Conservation (phyloP, 2,888 invertebrate genomes). For the Macrosiphum euphorbiae region DNA sequence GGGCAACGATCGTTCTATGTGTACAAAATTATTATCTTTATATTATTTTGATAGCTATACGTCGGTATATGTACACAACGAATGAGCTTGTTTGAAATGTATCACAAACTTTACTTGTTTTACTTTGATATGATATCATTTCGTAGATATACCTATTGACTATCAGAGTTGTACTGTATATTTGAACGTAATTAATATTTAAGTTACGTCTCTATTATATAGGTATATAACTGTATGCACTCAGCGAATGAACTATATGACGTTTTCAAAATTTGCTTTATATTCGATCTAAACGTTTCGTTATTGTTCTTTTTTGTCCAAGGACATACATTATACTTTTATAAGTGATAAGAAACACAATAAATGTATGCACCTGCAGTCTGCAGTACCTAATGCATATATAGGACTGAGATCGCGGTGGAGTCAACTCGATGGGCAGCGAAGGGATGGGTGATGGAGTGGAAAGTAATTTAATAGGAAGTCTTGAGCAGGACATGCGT, state of each 20-base stretch:
- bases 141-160: not conserved
- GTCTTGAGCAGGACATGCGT: not conserved
- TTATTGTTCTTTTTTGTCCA: not conserved
- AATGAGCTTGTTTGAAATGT: not conserved
- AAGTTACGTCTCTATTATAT: not conserved
- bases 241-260: not conserved
- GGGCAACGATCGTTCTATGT: slow-evolving; percentile 1
- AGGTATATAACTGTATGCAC: not conserved
- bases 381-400: not conserved
- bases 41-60: not conserved
- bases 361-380: not conserved
- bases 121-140: not conserved
- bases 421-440: not conserved
- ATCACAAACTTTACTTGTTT: not conserved
- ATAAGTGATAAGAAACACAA: not conserved
- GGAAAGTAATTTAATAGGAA: not conserved
- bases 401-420: not conserved
- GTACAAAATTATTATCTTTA: not conserved
- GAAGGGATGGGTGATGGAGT: not conserved
- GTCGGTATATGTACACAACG: not conserved
- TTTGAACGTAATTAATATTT: not conserved
- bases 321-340: not conserved
- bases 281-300: not conserved
- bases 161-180: not conserved
- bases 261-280: not conserved